Conservation (phyloP, 2,797 vertebrate genomes). For the Lutjanus campechanus region DNA sequence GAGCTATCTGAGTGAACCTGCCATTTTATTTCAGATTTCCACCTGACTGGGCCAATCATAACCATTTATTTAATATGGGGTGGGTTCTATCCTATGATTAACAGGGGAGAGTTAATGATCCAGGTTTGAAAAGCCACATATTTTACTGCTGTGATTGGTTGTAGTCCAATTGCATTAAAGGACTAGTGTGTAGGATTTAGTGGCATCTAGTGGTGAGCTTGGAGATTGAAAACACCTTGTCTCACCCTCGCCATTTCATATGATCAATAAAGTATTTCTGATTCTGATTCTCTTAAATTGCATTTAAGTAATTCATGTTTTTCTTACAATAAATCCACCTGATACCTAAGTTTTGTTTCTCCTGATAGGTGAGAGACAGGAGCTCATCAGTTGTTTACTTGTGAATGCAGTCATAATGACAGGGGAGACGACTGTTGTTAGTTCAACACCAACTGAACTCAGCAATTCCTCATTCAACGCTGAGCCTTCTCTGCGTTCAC, state of each 20-base stretch:
- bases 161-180: no score
- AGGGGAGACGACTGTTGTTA: conserved; percentile 44
- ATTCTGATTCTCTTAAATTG: not conserved
- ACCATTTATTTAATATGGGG: no score
- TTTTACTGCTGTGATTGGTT: no score
- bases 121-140: no score
- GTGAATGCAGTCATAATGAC: conserved; percentile 24
- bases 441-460: conserved; percentile 51
- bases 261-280: no score
- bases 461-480: conserved; percentile 54
- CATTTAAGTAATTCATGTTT: not conserved
- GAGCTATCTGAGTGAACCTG: not conserved
- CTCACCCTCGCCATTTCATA: no score
- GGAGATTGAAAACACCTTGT: no score
- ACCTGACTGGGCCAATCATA: no score
- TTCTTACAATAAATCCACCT: not conserved
- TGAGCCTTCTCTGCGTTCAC: conserved; percentile 62
- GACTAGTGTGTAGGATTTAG: no score
- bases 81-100: no score
- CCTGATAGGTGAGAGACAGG: not conserved
- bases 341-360: not conserved
- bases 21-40: not conserved
- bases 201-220: no score
- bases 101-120: no score
- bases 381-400: conserved; percentile 15